These are phyloP conservation scores for Chamaea fasciata DNA, from an alignment of 2,113 vertebrate species.

Conservation along the genomic window DNA sequence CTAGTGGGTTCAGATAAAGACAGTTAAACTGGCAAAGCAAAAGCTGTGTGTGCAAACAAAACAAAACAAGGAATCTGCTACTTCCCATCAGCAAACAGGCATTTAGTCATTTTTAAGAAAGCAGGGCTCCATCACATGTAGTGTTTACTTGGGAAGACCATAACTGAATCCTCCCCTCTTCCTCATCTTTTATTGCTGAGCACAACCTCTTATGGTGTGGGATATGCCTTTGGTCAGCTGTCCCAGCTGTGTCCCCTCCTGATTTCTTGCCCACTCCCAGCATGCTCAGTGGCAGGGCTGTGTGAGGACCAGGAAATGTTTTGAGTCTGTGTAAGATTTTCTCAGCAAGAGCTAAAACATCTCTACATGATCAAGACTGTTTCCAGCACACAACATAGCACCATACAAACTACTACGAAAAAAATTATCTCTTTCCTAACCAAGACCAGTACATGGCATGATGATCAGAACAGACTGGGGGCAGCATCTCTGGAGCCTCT, in stretches of 20 bases:
- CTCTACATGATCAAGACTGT: not conserved
- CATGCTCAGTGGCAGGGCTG: not conserved
- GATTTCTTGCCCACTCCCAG: not conserved
- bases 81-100: not conserved
- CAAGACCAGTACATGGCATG: not conserved
- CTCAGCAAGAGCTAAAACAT: not conserved
- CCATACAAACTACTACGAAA: not conserved
- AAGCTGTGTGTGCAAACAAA: not conserved
- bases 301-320: not conserved
- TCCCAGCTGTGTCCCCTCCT: not conserved
- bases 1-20: accelerated
- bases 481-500: not conserved
- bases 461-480: not conserved
- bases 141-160: not conserved
- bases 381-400: not conserved
- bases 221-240: not conserved
- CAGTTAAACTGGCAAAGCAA: not conserved
- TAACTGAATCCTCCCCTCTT: accelerated
- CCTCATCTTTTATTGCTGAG: not conserved
- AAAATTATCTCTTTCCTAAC: not conserved
- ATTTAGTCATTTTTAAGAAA: not conserved
- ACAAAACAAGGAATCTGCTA: not conserved
- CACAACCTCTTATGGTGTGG: not conserved
- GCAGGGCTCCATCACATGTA: not conserved
- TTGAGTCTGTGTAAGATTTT: not conserved